phyloP scores from a whole-genome alignment of 2,113 vertebrate genomes.

The Aplodontia rufa region DNA sequence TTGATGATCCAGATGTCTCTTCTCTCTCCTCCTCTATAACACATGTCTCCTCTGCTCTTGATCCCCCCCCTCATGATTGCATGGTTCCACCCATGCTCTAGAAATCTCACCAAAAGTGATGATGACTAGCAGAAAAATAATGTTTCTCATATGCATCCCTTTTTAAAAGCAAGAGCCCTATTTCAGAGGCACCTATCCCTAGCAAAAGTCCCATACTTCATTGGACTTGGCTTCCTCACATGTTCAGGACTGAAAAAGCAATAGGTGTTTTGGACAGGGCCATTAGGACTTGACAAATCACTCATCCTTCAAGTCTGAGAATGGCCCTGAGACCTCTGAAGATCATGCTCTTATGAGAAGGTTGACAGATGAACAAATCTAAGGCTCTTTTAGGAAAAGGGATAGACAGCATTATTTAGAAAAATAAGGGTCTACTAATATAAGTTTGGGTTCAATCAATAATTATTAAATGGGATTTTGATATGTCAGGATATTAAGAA shows the following conservation, averaged over 20 bases:
- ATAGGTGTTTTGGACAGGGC: no score
- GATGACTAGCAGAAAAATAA: not conserved
- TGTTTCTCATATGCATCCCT: not conserved
- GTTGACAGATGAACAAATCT: not conserved
- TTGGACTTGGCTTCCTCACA: not conserved
- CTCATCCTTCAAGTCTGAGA: not conserved
- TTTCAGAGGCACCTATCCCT: not conserved
- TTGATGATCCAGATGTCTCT: not conserved
- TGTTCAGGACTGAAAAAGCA: not conserved
- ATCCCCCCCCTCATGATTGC: rapidly evolving
- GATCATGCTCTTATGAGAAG: not conserved
- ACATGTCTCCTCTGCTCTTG: not conserved
- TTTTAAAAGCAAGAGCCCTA: not conserved
- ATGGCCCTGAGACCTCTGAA: not conserved
- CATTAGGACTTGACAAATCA: no score
- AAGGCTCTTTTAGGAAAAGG: not conserved
- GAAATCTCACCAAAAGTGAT: not conserved
- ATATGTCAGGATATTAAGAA: conserved; percentile 16
- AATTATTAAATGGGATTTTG: not conserved
- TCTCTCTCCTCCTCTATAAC: not conserved
- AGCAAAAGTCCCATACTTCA: not conserved
- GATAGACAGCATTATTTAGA: not conserved
- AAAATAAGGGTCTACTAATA: not conserved
- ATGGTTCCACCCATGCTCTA: not conserved
- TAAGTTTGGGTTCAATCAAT: not conserved